phyloP scores from a whole-genome alignment of 2,113 vertebrate genomes.

The Atlantisia rogersi region DNA sequence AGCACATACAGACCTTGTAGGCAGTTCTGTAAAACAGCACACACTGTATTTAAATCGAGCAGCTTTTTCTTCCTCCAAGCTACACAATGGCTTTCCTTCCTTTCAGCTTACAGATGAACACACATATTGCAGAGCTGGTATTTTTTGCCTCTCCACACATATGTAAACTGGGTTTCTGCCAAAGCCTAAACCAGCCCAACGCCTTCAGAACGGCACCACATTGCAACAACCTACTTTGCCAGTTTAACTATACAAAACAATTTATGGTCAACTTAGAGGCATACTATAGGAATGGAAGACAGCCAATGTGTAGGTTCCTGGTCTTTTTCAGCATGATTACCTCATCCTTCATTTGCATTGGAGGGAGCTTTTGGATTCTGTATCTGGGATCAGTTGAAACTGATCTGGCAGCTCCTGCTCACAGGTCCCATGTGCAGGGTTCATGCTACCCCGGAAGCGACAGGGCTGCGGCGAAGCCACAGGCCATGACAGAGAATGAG shows the following conservation, averaged over 20 bases:
- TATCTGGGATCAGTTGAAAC: neutral
- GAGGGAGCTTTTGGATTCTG: neutral
- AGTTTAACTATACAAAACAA: conserved; percentile 5
- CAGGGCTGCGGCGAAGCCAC: neutral
- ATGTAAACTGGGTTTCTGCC: conserved; percentile 28
- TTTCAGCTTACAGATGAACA: conserved; percentile 13
- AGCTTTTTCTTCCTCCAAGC: neutral
- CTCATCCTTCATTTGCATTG: conserved; percentile 6
- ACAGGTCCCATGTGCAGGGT: neutral
- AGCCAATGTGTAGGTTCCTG: neutral
- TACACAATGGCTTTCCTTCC: neutral
- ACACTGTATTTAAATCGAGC: neutral
- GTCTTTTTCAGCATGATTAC: conserved; percentile 13
- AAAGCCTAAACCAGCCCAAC: conserved; percentile 10
- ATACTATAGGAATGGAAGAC: neutral
- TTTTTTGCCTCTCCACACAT: conserved; percentile 25
- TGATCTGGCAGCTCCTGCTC: neutral
- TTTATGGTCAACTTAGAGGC: neutral
- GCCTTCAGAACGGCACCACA: conserved; percentile 10
- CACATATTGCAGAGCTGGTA: neutral
- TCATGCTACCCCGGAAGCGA: neutral
- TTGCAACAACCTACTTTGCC: conserved; percentile 16
- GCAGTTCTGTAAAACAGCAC: neutral
- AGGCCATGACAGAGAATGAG: neutral
- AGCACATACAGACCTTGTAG: neutral